Evolutionary conservation across 2,888 invertebrate genomes (phyloP).

Genomic region (Drosophila atripex): DNA sequence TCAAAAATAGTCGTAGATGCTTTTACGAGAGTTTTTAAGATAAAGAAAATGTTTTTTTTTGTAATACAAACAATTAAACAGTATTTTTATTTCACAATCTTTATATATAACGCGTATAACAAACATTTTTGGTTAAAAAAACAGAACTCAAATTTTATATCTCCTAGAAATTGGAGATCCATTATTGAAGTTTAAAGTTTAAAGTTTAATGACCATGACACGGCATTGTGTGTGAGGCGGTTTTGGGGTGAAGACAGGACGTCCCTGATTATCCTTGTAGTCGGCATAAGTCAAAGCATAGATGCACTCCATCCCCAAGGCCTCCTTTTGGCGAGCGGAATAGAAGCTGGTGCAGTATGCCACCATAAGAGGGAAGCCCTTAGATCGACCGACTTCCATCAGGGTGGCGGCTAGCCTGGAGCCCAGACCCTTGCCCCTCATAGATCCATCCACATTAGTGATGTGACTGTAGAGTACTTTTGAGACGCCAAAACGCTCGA

Average conservation of each 20-base stretch:
- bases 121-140: too few relatives aligned
- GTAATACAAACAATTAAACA: not conserved
- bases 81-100: too few relatives aligned
- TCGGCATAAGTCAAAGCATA: conserved; percentile 55
- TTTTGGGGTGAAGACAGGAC: conserved; percentile 59
- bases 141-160: not conserved
- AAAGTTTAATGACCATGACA: conserved; percentile 40
- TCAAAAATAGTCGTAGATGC: not conserved
- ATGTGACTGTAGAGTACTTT: conserved; percentile 67
- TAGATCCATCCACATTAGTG: conserved; percentile 53
- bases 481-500: conserved; percentile 52
- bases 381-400: conserved; percentile 60
- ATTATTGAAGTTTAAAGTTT: not conserved
- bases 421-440: conserved; percentile 72
- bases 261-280: conserved; percentile 56
- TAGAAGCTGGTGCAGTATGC: conserved; percentile 70
- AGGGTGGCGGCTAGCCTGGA: conserved; percentile 57
- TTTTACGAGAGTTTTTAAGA: not conserved
- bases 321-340: conserved; percentile 66
- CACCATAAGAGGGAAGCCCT: conserved; percentile 59
- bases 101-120: too few relatives aligned
- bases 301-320: conserved; percentile 68
- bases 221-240: conserved; percentile 53
- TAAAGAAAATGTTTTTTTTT: not conserved
- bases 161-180: too few relatives aligned